Evolutionary conservation across 2,888 invertebrate genomes (phyloP).

Genomic region (Dione vanillae): DNA sequence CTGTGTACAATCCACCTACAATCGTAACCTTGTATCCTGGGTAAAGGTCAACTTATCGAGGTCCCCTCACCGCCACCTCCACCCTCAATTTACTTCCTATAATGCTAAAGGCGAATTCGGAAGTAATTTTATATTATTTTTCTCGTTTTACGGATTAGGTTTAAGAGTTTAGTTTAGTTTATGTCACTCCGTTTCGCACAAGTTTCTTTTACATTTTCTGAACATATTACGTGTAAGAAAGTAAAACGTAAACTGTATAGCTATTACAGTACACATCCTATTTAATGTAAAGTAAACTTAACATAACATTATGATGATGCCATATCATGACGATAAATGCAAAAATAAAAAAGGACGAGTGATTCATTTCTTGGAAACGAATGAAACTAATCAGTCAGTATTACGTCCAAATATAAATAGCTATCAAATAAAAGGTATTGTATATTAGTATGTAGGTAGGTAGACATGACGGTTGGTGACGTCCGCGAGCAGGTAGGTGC

Average conservation of each 20-base stretch:
- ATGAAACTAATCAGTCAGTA: conserved; percentile 2
- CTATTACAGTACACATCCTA: background rate
- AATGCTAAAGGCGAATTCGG: conserved; percentile 1
- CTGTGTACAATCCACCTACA: conserved; percentile 3
- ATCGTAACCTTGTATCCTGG: conserved; percentile 22
- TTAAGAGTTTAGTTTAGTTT: background rate
- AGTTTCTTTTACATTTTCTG: no score
- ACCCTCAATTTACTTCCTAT: conserved; percentile 20
- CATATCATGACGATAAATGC: background rate
- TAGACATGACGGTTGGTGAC: conserved; percentile 52
- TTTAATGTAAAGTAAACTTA: background rate
- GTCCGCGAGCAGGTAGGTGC: conserved; percentile 69
- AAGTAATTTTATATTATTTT: background rate
- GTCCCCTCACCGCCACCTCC: conserved; percentile 10
- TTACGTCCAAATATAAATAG: background rate
- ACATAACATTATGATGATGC: background rate
- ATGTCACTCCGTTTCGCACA: background rate
- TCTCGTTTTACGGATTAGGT: background rate
- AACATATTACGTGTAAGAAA: no score
- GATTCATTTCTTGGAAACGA: conserved; percentile 9
- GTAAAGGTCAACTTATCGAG: conserved; percentile 21
- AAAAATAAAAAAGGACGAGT: background rate
- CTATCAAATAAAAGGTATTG: conserved; percentile 17
- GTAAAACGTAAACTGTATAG: no score
- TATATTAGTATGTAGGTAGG: conserved; percentile 28